phyloP scores from a whole-genome alignment of 2,888 invertebrate species.

The Byasa hedistus region DNA sequence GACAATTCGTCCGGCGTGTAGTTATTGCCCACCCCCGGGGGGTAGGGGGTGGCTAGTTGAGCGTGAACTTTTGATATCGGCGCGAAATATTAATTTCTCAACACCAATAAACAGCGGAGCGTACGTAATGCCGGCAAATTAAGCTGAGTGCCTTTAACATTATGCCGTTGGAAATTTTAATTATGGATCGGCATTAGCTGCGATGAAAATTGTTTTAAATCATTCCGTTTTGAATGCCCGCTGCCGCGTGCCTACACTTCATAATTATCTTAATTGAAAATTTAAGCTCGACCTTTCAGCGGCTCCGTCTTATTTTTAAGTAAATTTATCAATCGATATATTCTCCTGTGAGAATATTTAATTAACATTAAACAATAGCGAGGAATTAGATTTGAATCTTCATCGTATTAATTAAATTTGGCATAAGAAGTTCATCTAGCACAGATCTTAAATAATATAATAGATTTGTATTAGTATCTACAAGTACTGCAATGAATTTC shows the following conservation, averaged over 20 bases:
- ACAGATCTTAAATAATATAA: no score
- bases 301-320: slow-evolving; percentile 23
- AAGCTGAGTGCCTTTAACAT: slow-evolving; percentile 73
- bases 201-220: slow-evolving; percentile 47
- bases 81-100: slow-evolving; percentile 78
- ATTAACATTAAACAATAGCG: slow-evolving; percentile 7
- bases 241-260: slow-evolving; percentile 31
- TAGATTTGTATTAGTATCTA: no score
- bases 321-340: slow-evolving; percentile 22
- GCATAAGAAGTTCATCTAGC: no score
- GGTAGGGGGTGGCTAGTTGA: slow-evolving; percentile 68
- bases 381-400: neutral
- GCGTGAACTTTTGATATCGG: slow-evolving; percentile 78
- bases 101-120: slow-evolving; percentile 71
- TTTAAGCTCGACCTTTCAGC: slow-evolving; percentile 27
- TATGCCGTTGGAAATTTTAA: slow-evolving; percentile 70
- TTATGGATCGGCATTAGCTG: slow-evolving; percentile 59
- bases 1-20: slow-evolving; percentile 67
- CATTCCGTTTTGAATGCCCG: slow-evolving; percentile 41
- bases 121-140: slow-evolving; percentile 75
- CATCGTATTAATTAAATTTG: neutral
- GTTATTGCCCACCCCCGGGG: slow-evolving; percentile 62
- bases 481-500: no score
- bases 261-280: slow-evolving; percentile 33
- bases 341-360: slow-evolving; percentile 4